Evolutionary conservation across 2,888 invertebrate genomes (phyloP).

Genomic region (Volucella zonaria): DNA sequence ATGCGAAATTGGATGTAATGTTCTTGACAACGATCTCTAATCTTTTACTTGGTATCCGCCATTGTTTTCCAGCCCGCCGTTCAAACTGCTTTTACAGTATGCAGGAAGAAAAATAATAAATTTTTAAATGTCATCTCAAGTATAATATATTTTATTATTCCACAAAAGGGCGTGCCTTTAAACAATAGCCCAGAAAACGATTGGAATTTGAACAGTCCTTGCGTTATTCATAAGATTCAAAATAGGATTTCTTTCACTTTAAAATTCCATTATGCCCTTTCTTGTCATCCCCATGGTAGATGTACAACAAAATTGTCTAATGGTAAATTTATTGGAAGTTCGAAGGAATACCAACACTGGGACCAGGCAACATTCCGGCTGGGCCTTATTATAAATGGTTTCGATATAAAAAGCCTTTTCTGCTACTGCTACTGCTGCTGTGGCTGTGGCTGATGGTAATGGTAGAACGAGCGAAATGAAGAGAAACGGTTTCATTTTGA

Average conservation of each 20-base stretch:
- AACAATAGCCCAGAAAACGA: too few species aligned
- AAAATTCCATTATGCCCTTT: neutral
- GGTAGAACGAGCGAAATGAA: conserved; percentile 53
- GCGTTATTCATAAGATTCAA: too few species aligned
- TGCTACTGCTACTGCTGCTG: conserved; percentile 21
- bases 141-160: too few species aligned
- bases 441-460: conserved; percentile 12
- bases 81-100: too few species aligned
- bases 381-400: conserved; percentile 70
- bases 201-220: too few species aligned
- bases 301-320: conserved; percentile 64
- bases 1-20: too few species aligned
- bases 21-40: too few species aligned
- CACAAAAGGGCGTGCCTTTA: too few species aligned
- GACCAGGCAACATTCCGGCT: conserved; percentile 49
- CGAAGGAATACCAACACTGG: conserved; percentile 54
- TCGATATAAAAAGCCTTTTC: conserved; percentile 62
- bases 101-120: too few species aligned
- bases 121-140: too few species aligned
- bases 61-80: too few species aligned
- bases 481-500: conserved; percentile 68
- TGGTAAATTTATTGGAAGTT: conserved; percentile 71
- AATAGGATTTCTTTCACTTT: neutral
- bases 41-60: too few species aligned
- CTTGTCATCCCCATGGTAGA: conserved; percentile 36